Conservation (phyloP, 2,797 vertebrate genomes). For the Spinibarbus caldwelli region DNA sequence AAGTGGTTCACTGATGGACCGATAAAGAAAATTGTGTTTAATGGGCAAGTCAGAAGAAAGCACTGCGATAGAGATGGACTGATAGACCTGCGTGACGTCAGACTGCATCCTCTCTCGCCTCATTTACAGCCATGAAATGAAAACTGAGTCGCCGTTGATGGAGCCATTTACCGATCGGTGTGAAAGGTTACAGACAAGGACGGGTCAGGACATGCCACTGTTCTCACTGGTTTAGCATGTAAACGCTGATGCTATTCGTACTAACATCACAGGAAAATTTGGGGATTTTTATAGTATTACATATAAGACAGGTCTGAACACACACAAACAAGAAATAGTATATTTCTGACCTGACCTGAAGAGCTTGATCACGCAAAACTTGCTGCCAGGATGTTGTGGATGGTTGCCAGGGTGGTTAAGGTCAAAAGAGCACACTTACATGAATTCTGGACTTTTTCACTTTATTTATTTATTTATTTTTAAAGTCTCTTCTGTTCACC, state of each 20-base stretch:
- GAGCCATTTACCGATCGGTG: background rate
- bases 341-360: background rate
- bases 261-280: background rate
- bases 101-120: slow-evolving; percentile 6
- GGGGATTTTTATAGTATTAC: background rate
- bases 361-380: background rate
- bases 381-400: too few species aligned
- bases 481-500: too few species aligned
- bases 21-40: slow-evolving; percentile 49
- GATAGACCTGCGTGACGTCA: slow-evolving; percentile 22
- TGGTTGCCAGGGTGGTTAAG: too few species aligned
- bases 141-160: background rate
- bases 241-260: slow-evolving; percentile 5
- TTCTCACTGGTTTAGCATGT: background rate
- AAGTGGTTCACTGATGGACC: slow-evolving; percentile 24
- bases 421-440: too few species aligned
- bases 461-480: too few species aligned
- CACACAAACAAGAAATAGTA: background rate
- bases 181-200: background rate
- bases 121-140: slow-evolving; percentile 14
- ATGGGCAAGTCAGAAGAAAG: slow-evolving; percentile 27
- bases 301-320: background rate
- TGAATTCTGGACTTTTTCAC: too few species aligned
- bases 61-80: background rate
- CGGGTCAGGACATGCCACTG: background rate